Evolutionary conservation across 2,797 vertebrate species (phyloP), one percentile per base, ranked within the genome.

Genomic region (Mastacembelus armatus): DNA sequence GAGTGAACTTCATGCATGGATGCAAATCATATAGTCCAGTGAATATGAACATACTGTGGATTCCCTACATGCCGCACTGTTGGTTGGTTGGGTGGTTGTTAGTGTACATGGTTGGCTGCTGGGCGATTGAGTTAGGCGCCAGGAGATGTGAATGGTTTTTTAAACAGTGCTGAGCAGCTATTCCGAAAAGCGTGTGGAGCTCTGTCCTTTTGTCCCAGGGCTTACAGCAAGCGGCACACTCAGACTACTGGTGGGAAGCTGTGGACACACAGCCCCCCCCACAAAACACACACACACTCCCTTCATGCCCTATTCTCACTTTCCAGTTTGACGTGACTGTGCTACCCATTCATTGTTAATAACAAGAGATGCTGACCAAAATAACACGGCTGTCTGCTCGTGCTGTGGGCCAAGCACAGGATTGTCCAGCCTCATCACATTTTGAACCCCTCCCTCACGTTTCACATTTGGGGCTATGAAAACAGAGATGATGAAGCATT

Each of bases 391-490:
- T 4, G 67, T 81, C 72, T 59, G 68, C 72, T 63, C 19, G 45
- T 76, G 84, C 84, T 87, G 84, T 87, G 81, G 88, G 87, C 91
- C 86, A 79, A 89, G 77, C 74, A 74, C 45, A 83, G 90, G 73
- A 90, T 91, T 91, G 89, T 94, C 84, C 87, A 81, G 86, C 81
- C 93, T 96, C 95, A 96, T 95, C 95, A 94, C 61, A 94, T 95
- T 88, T 86, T 89, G 35, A 71, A 75, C 66, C 76, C 71, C 80
- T 50, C 81, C 77, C 74, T 73, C 64, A 66, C 62, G 18, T 60
- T 30, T 64, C 39, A 81, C 77, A 71, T 69, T 47, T 16, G 35
- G 32, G 44, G 38, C 74, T 40, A 21, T 75, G 54, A 79, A 84
- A 85, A 81, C 78, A 77, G 59, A 69, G 19, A 74, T 69, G 52